phyloP scores from a whole-genome alignment of 2,113 vertebrate species.

The Puntigrus tetrazona region DNA sequence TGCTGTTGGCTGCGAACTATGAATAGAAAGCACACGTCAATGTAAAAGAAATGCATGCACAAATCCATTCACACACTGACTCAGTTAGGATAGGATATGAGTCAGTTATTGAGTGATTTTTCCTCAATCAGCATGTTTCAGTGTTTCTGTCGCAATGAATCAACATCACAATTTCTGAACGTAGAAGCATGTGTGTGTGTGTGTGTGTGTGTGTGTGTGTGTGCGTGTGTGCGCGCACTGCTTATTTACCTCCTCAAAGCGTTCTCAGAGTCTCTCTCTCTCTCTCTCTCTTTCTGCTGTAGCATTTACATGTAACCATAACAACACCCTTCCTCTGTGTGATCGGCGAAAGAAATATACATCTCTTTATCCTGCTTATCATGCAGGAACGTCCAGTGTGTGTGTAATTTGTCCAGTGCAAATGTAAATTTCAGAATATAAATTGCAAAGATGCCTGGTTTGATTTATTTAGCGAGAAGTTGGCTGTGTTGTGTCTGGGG shows the following conservation, averaged over 20 bases:
- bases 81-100: not conserved
- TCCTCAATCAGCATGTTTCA: slow-evolving; percentile 18
- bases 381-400: not conserved
- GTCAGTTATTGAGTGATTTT: slow-evolving; percentile 33
- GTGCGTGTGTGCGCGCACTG: too few species aligned
- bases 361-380: not conserved
- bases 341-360: not conserved
- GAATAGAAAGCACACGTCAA: not conserved
- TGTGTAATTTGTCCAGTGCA: not conserved
- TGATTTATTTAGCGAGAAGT: not conserved
- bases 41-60: slow-evolving; percentile 13
- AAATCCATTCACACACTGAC: slow-evolving; percentile 15
- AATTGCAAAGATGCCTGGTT: not conserved
- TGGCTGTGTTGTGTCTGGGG: not conserved
- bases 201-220: not conserved
- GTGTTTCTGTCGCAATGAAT: slow-evolving; percentile 27
- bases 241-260: not conserved
- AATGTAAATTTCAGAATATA: not conserved
- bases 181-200: not conserved
- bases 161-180: not conserved
- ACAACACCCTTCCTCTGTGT: slow-evolving; percentile 8
- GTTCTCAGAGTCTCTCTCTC: not conserved
- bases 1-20: not conserved
- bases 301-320: slow-evolving; percentile 41
- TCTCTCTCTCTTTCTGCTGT: not conserved